These are phyloP conservation scores for Linurgus olivaceus DNA, from an alignment of 2,797 vertebrate species.

Conservation along the genomic window DNA sequence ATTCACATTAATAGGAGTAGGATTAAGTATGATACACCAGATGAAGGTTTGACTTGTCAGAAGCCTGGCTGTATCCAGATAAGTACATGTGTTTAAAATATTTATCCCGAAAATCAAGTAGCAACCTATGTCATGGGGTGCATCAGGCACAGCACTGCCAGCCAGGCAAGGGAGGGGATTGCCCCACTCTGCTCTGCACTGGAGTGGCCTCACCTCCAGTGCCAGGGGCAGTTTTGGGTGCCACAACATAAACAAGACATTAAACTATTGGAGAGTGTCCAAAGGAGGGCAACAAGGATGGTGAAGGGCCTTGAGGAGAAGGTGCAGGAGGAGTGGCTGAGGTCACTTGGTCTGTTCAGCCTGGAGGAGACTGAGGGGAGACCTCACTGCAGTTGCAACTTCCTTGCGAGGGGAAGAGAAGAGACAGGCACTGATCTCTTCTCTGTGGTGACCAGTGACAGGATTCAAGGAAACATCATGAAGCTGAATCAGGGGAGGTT, in stretches of 20 bases:
- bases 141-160: neutral
- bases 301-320: rapidly evolving
- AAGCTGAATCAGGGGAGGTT: neutral
- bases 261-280: neutral
- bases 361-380: neutral
- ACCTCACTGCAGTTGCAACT: rapidly evolving
- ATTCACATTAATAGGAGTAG: neutral
- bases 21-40: neutral
- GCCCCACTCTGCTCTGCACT: rapidly evolving
- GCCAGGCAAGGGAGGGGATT: rapidly evolving
- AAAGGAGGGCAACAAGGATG: rapidly evolving
- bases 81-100: neutral
- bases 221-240: rapidly evolving
- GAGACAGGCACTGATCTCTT: neutral
- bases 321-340: rapidly evolving
- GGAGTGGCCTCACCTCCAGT: rapidly evolving
- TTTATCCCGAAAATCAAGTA: neutral
- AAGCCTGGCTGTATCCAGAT: neutral
- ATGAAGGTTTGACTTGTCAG: neutral
- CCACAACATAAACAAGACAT: rapidly evolving
- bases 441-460: neutral
- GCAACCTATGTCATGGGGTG: neutral
- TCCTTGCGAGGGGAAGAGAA: rapidly evolving
- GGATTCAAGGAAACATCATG: neutral
- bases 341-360: neutral